Evolutionary conservation across 2,113 vertebrate genomes (phyloP).

Genomic region (Esox niger): DNA sequence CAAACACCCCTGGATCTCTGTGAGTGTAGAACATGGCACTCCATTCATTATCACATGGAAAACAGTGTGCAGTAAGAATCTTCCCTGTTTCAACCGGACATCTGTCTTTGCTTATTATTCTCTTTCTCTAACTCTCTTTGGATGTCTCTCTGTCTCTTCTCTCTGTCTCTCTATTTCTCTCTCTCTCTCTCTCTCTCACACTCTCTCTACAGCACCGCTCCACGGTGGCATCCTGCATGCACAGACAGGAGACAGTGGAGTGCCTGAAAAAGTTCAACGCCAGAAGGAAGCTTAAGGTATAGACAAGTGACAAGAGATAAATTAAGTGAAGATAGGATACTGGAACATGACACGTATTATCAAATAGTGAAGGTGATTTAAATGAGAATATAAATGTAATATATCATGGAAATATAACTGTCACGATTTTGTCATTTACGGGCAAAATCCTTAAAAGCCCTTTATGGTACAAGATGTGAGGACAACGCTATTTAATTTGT

Average conservation of each 20-base stretch:
- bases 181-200: not conserved
- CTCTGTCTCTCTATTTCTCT: slow-evolving; percentile 13
- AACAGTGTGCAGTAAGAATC: too few relatives aligned
- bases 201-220: slow-evolving; percentile 83
- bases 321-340: not conserved
- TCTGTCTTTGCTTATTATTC: too few relatives aligned
- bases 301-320: too few relatives aligned
- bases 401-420: too few relatives aligned
- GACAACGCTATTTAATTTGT: too few relatives aligned
- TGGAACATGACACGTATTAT: not conserved
- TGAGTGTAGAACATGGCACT: slow-evolving; percentile 58
- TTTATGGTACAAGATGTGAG: too few relatives aligned
- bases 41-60: not conserved
- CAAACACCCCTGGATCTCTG: slow-evolving; percentile 97
- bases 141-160: not conserved
- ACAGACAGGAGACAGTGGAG: slow-evolving; percentile 95
- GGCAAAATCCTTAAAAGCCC: too few relatives aligned
- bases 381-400: too few relatives aligned
- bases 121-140: not conserved
- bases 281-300: slow-evolving; percentile 92
- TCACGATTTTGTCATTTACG: too few relatives aligned
- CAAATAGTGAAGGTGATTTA: too few relatives aligned
- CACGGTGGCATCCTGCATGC: slow-evolving; percentile 96
- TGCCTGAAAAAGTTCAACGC: slow-evolving; percentile 98
- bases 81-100: not conserved